phyloP scores from a whole-genome alignment of 1,140 invertebrate species.

The Drosophila baimaii region DNA sequence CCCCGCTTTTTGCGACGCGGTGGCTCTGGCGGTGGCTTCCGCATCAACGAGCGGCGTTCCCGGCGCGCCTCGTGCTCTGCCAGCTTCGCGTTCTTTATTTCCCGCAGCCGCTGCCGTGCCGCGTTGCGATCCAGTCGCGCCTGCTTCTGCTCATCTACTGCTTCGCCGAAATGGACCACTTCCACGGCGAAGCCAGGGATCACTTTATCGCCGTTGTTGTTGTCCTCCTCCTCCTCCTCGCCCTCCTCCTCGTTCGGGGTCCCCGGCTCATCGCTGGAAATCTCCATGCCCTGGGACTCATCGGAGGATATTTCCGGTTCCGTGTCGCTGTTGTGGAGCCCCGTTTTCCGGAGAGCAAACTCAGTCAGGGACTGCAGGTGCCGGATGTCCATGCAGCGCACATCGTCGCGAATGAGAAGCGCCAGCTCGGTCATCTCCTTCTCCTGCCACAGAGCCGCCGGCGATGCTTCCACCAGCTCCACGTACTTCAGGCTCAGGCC shows the following conservation, averaged over 20 bases:
- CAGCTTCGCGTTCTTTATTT: constrained; percentile 11
- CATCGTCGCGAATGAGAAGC: constrained; percentile 32
- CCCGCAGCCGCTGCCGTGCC: constrained; percentile 49
- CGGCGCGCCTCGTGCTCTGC: constrained; percentile 24
- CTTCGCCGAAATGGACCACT: not conserved
- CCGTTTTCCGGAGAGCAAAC: constrained; percentile 28
- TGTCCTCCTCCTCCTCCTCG: constrained; percentile 28
- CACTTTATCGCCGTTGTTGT: not conserved
- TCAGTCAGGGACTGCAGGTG: constrained; percentile 62
- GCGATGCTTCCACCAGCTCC: constrained; percentile 67
- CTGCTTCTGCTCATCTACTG: not conserved
- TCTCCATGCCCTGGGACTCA: constrained; percentile 6
- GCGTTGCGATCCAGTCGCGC: constrained; percentile 40
- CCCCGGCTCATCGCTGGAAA: constrained; percentile 57
- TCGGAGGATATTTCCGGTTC: constrained; percentile 49
- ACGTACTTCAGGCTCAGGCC: constrained; percentile 74
- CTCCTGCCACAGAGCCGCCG: constrained; percentile 63
- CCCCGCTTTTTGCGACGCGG: not conserved
- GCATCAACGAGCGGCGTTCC: not conserved
- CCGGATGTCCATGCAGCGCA: constrained; percentile 53
- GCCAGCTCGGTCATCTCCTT: constrained; percentile 58
- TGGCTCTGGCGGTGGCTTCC: not conserved
- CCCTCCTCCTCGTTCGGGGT: constrained; percentile 18
- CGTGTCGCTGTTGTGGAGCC: constrained; percentile 1
- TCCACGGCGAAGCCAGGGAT: not conserved